Evolutionary conservation across 2,797 vertebrate genomes (phyloP), one percentile per base, ranked within the genome.

Genomic region (Chloroceryle inda): DNA sequence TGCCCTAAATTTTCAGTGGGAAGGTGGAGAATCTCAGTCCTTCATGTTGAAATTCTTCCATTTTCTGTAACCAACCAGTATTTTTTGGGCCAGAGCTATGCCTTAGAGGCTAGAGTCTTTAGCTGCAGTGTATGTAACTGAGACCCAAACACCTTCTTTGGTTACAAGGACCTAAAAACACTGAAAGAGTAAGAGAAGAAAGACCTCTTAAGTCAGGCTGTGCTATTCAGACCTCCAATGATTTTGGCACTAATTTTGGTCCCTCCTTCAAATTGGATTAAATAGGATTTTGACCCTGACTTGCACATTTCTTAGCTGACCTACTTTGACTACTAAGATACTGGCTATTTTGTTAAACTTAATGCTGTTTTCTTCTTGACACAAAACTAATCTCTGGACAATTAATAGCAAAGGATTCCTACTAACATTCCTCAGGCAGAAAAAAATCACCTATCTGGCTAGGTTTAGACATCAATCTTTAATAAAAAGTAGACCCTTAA

Each of bases 1-100:
- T 77, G 11, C 14, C 12, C 7, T 17, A 21, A 31, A 16, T 0
- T 55, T 21, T 67, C 33, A 52, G 2, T 42, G 12, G 12, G 4
- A 75, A 88, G 19, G 11, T 63, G 13, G 7, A 63, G 58, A 72
- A 72, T 72, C 27, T 78, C 26, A 40, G 15, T 26, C 26, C 11
- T 71, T 47, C 27, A 7, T 55, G 26, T 38, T 84, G 22, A 84
- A 66, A 77, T 89, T 73, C 12, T 80, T 83, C 21, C 6, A n/a
- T 79, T 82, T 90, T 64, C 45, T 79, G 42, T 26, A 72, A 38
- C 9, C 11, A 23, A 6, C 4, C 5, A n/a, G 6, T 35, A 11
- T 66, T 90, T 15, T 72, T 88, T 44, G 31, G 24, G 11, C 19
- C 45, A 73, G 59, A 50, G 17, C 19, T 64, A 2, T 35, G 23